These are phyloP conservation scores for Eudyptes chrysolophus DNA, from an alignment of 2,113 vertebrate genomes.

Conservation along the genomic window DNA sequence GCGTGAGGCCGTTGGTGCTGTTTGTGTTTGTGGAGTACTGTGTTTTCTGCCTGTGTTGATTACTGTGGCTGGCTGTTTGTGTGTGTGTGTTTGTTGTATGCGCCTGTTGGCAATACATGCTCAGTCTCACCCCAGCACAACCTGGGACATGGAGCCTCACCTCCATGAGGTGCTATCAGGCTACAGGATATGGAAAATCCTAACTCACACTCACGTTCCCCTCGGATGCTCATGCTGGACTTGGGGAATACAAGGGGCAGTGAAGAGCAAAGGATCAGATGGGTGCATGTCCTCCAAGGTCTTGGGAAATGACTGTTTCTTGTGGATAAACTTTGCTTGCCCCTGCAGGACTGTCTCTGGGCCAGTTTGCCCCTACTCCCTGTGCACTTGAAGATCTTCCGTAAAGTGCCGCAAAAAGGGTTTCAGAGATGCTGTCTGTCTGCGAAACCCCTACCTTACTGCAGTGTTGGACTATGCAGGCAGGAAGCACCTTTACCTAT, in stretches of 20 bases:
- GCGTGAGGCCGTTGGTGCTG: not conserved
- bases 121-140: not conserved
- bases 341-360: not conserved
- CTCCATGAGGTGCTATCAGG: not conserved
- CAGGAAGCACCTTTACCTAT: not conserved
- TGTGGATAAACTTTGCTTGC: not conserved
- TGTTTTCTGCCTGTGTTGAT: not conserved
- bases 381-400: not conserved
- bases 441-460: not conserved
- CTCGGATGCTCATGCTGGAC: rapidly evolving
- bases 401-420: not conserved
- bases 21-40: not conserved
- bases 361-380: not conserved
- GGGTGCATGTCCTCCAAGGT: not conserved
- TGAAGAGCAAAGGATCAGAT: not conserved
- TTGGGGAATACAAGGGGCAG: not conserved
- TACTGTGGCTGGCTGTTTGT: not conserved
- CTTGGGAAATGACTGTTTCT: not conserved
- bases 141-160: rapidly evolving
- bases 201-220: rapidly evolving
- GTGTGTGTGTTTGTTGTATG: not conserved
- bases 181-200: not conserved
- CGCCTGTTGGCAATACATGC: not conserved
- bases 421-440: not conserved
- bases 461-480: not conserved